These are phyloP conservation scores for Drosophila silvestris DNA, from an alignment of 2,888 invertebrate species.

Conservation along the genomic window DNA sequence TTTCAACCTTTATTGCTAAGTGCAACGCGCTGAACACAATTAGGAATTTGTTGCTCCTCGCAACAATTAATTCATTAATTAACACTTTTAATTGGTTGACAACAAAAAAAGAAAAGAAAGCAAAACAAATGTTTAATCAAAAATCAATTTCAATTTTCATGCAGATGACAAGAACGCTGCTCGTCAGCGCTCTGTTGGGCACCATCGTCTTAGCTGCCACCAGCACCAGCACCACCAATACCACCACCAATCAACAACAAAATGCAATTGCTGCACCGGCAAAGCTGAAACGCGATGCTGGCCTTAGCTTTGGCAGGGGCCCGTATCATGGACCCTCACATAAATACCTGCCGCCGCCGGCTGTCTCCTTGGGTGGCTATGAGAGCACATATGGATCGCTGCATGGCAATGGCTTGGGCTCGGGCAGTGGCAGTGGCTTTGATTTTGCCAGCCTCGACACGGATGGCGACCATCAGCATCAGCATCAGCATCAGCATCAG, in stretches of 20 bases:
- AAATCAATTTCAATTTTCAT: constrained; percentile 25
- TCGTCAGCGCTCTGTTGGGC: constrained; percentile 31
- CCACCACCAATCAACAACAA: constrained; percentile 19
- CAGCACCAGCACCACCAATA: constrained; percentile 8
- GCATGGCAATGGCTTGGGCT: constrained; percentile 46
- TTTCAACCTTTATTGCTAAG: background rate
- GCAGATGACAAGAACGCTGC: constrained; percentile 52
- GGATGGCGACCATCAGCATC: constrained; percentile 29
- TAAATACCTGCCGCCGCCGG: constrained; percentile 77
- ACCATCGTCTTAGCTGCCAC: constrained; percentile 9
- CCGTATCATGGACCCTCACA: constrained; percentile 79
- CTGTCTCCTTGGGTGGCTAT: constrained; percentile 24
- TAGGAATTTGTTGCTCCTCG: background rate
- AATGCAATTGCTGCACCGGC: constrained; percentile 3
- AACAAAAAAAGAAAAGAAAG: background rate
- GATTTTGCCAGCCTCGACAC: constrained; percentile 53
- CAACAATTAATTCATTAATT: background rate
- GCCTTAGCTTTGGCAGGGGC: constrained; percentile 60
- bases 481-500: constrained; percentile 18
- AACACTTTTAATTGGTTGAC: background rate
- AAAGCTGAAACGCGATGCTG: constrained; percentile 77
- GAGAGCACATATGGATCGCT: constrained; percentile 39
- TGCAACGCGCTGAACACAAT: background rate
- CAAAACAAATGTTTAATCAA: background rate
- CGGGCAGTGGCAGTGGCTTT: constrained; percentile 56